Evolutionary conservation across 2,888 invertebrate genomes (phyloP), one percentile per base, ranked within the genome.

Genomic region (Cryptocheilus praepositus): DNA sequence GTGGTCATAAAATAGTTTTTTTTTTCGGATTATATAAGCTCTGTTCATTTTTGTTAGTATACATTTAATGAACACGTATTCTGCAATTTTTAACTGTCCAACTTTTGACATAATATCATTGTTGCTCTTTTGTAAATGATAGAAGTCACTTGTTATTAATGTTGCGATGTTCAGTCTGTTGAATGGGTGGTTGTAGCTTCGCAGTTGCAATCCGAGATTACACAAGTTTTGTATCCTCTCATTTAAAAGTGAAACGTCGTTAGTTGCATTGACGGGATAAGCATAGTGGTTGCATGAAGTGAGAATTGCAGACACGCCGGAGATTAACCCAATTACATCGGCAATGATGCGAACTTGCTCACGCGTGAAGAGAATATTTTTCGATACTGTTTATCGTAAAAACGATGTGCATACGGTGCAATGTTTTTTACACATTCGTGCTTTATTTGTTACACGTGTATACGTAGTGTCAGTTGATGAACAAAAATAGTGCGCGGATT

Each of bases 301-400:
- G 55, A 63, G 44, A 16, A 63, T 71, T 61, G 44, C 57, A 53
- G 43, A 4, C 55, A 57, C 45, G 46, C 19, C 44, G 21, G 18
- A 56, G 61, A 70, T 74, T 74, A 69, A 69, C 74, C 74, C 58
- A 71, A 64, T 60, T 75, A 60, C 74, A 71, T 72, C 53, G 16
- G 22, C 45, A 67, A 70, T 70, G 67, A 70, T 61, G 67, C 54
- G 61, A 72, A 61, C 55, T 61, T 71, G 57, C 51, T 67, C 64
- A 59, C 16, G 73, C 73, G 62, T 67, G 63, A 60, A 60, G 61
- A 56, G 25, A 25, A 25, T 25, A 2, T 25, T 25, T 25, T 25
- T 5, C 25, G 25, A 25, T 25, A 25, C 25, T 5, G 25, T 25
- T 2, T 25, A 25, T 25, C 5, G 25, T 25, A 2, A 2, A 25